These are phyloP conservation scores for Aphidius ervi DNA, from an alignment of 1,140 invertebrate species.

Conservation along the genomic window DNA sequence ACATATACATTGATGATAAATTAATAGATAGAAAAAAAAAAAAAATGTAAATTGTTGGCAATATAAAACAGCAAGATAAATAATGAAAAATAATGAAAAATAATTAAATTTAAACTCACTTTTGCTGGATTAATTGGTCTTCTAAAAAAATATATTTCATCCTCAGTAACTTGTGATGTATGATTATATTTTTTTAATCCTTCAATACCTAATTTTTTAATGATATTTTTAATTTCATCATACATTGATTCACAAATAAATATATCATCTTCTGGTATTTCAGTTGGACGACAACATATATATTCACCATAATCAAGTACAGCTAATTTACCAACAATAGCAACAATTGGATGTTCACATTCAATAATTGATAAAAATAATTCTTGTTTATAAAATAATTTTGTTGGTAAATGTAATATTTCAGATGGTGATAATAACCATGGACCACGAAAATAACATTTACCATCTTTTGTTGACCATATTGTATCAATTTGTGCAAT, in stretches of 20 bases:
- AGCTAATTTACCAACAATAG: slow-evolving; percentile 85
- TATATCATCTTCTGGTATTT: slow-evolving; percentile 88
- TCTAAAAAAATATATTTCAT: slow-evolving; percentile 90
- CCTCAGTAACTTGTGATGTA: slow-evolving; percentile 76
- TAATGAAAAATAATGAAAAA: neutral
- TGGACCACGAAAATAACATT: slow-evolving; percentile 88
- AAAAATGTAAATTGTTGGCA: neutral
- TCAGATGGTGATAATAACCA: slow-evolving; percentile 88
- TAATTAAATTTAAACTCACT: slow-evolving; percentile 48
- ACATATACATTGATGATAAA: neutral
- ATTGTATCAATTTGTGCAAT: slow-evolving; percentile 93
- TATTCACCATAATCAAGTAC: slow-evolving; percentile 91
- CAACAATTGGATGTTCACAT: slow-evolving; percentile 85
- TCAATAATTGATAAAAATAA: slow-evolving; percentile 88
- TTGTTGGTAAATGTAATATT: slow-evolving; percentile 68
- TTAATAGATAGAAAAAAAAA: slow-evolving; percentile 7
- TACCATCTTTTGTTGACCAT: slow-evolving; percentile 84
- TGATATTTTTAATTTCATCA: slow-evolving; percentile 79
- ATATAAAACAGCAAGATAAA: slow-evolving; percentile 1
- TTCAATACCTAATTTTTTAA: slow-evolving; percentile 68
- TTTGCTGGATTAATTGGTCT: slow-evolving; percentile 70
- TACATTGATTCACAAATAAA: slow-evolving; percentile 93
- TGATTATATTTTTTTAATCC: slow-evolving; percentile 81
- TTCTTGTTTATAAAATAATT: slow-evolving; percentile 93
- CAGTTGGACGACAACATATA: slow-evolving; percentile 84